Evolutionary conservation across 2,888 invertebrate species (phyloP).

Genomic region (Nectonema munidae): DNA sequence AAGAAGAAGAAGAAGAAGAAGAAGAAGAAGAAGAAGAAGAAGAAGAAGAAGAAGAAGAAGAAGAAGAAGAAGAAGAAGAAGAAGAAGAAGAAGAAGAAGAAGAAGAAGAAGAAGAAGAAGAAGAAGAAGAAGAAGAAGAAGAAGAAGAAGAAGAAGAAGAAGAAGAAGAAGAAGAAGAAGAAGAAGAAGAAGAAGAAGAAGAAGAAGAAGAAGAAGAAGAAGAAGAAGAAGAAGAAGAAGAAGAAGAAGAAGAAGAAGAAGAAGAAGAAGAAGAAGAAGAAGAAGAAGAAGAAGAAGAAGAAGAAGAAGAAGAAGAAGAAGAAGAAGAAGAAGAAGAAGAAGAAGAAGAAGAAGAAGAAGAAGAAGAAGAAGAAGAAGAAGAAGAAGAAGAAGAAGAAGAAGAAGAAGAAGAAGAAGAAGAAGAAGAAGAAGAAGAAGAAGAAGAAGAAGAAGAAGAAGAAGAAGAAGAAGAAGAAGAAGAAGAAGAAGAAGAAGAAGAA

Average conservation of each 20-base stretch:
- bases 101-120: constrained; percentile 5
- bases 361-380: constrained; percentile 5
- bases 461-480: constrained; percentile 5
- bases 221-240: constrained; percentile 5
- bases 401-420: constrained; percentile 5
- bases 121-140: constrained; percentile 5
- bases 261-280: constrained; percentile 5
- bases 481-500: constrained; percentile 5
- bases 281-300: constrained; percentile 5
- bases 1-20: constrained; percentile 5
- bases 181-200: constrained; percentile 5
- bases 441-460: constrained; percentile 5
- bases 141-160: constrained; percentile 5
- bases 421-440: constrained; percentile 5
- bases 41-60: constrained; percentile 5
- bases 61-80: constrained; percentile 5
- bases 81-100: constrained; percentile 5
- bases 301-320: constrained; percentile 5
- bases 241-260: constrained; percentile 5
- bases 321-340: constrained; percentile 5
- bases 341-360: constrained; percentile 5
- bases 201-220: constrained; percentile 5
- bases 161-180: constrained; percentile 5
- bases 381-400: constrained; percentile 5
- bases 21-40: constrained; percentile 5